Conservation (phyloP, 1,140 invertebrate species). For the silkworm (Bombyx mori) region DNA sequence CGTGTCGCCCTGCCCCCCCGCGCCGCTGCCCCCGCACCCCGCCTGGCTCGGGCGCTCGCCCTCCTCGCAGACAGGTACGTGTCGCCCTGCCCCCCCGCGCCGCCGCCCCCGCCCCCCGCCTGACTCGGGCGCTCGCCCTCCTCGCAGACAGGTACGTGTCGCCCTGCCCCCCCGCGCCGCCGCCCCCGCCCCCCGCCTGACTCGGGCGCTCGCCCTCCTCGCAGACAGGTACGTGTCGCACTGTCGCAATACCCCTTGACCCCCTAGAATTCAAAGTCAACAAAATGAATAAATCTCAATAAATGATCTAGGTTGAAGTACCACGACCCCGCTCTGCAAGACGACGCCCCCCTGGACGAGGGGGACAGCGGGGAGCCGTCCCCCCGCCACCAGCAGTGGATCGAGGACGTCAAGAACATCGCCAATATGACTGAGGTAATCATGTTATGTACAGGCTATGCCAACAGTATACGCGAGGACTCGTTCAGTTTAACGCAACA, state of each 20-base stretch:
- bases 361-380: conserved; percentile 29
- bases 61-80: conserved; percentile 73
- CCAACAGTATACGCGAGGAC: no score
- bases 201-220: conserved; percentile 75
- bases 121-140: conserved; percentile 75
- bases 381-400: conserved; percentile 69
- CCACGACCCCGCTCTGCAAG: conserved; percentile 77
- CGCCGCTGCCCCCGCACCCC: neutral
- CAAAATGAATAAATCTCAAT: neutral
- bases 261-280: no score
- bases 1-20: conserved; percentile 7
- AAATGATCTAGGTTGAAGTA: conserved; percentile 76
- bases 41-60: conserved; percentile 75
- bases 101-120: conserved; percentile 19
- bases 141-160: conserved; percentile 73
- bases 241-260: no score
- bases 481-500: no score
- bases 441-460: no score
- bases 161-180: conserved; percentile 74
- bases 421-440: conserved; percentile 20
- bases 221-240: conserved; percentile 62
- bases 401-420: conserved; percentile 45
- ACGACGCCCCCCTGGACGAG: conserved; percentile 36
- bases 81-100: conserved; percentile 8
- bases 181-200: conserved; percentile 74